phyloP scores from a whole-genome alignment of 2,888 invertebrate species.

The Ectemnius cavifrons region DNA sequence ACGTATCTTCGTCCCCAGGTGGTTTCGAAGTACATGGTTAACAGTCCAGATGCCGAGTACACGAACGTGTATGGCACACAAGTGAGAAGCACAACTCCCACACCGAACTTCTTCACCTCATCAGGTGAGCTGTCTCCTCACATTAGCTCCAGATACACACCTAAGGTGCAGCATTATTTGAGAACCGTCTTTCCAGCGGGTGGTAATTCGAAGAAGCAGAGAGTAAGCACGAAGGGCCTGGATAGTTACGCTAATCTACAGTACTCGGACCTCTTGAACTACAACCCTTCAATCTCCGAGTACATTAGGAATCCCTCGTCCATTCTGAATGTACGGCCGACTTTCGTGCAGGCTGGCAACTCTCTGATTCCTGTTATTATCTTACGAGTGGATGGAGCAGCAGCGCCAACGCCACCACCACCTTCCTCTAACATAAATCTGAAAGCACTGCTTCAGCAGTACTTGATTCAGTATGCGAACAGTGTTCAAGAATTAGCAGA shows the following conservation, averaged over 20 bases:
- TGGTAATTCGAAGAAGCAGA: constrained; percentile 32
- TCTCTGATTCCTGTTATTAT: constrained; percentile 76
- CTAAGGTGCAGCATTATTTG: constrained; percentile 64
- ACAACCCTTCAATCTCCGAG: constrained; percentile 75
- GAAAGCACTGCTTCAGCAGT: constrained; percentile 73
- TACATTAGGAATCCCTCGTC: constrained; percentile 74
- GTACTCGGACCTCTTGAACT: constrained; percentile 71
- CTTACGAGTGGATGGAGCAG: constrained; percentile 72
- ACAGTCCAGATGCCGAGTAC: constrained; percentile 70
- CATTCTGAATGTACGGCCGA: constrained; percentile 74
- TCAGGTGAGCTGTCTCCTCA: constrained; percentile 52
- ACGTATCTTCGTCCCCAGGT: not conserved
- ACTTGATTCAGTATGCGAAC: constrained; percentile 71
- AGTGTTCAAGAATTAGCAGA: constrained; percentile 63
- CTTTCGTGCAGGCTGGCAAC: constrained; percentile 74
- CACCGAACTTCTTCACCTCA: constrained; percentile 39
- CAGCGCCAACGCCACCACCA: constrained; percentile 56
- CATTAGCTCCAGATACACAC: constrained; percentile 57
- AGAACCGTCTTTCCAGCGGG: constrained; percentile 29
- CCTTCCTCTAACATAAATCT: constrained; percentile 67
- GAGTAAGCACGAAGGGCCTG: constrained; percentile 15
- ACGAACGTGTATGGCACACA: constrained; percentile 43
- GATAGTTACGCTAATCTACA: constrained; percentile 55
- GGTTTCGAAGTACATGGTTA: constrained; percentile 63
- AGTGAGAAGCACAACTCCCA: constrained; percentile 35